phyloP scores from a whole-genome alignment of 2,113 vertebrate species.

The Vidua macroura region DNA sequence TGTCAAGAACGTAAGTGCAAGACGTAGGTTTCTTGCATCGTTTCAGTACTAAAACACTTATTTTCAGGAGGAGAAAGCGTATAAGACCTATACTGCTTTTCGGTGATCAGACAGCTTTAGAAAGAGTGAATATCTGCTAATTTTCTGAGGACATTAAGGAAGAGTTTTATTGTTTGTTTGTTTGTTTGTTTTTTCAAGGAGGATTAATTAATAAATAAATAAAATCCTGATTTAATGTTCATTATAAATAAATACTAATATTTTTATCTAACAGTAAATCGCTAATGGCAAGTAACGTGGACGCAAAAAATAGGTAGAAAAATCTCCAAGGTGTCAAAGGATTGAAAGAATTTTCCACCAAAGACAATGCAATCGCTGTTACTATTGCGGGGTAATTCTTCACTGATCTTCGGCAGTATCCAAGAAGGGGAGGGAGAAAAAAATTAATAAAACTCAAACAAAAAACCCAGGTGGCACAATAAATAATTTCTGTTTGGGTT shows the following conservation, averaged over 20 bases:
- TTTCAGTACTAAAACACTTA: neutral
- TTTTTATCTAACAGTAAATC: neutral
- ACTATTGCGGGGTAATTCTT: neutral
- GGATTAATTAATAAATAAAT: neutral
- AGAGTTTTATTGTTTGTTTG: neutral
- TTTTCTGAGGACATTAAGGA: neutral
- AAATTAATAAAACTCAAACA: neutral
- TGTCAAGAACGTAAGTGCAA: neutral
- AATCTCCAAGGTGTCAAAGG: neutral
- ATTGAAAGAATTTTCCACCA: neutral
- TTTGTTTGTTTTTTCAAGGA: neutral
- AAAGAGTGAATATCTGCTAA: neutral
- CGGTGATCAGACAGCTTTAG: neutral
- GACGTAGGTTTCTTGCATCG: neutral
- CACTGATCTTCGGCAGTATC: neutral
- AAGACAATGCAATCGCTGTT: fast-evolving
- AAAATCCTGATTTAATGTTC: neutral
- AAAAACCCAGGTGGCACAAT: fast-evolving
- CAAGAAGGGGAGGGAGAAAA: neutral
- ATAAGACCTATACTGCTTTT: neutral
- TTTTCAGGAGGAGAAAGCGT: neutral
- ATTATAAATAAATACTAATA: neutral
- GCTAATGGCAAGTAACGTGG: neutral
- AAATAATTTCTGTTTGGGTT: neutral
- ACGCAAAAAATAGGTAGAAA: neutral